Conservation (phyloP, 2,113 vertebrate genomes). For the Abramis brama region DNA sequence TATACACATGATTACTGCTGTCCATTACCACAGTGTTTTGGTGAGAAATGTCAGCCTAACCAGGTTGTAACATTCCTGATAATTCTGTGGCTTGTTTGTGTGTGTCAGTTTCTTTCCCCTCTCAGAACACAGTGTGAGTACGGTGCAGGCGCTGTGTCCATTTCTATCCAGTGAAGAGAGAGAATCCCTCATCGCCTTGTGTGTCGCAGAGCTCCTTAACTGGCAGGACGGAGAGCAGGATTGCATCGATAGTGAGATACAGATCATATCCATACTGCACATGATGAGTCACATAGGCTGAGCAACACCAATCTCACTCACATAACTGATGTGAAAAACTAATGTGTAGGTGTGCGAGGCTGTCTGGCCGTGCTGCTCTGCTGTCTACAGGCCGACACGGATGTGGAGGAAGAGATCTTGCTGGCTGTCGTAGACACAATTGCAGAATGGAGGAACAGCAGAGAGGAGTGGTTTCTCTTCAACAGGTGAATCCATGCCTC, state of each 20-base stretch:
- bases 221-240: constrained; percentile 79
- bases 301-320: background rate
- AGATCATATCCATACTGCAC: background rate
- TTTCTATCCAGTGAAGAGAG: constrained; percentile 81
- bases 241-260: constrained; percentile 73
- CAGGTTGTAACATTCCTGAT: background rate
- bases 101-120: constrained; percentile 84
- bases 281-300: background rate
- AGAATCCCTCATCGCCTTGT: constrained; percentile 82
- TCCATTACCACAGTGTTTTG: background rate
- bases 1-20: background rate
- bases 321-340: constrained; percentile 7
- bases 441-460: constrained; percentile 86
- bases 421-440: constrained; percentile 83
- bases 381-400: constrained; percentile 78
- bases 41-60: background rate
- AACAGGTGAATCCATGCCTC: constrained; percentile 73
- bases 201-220: constrained; percentile 84
- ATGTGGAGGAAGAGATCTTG: constrained; percentile 80
- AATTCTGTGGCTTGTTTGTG: constrained; percentile 31
- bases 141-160: constrained; percentile 86
- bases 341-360: constrained; percentile 82
- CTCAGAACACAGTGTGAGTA: constrained; percentile 85
- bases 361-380: constrained; percentile 89
- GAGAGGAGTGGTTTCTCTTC: constrained; percentile 89